Percentiles rank a stretch among this genome's conserved stretches.
Conservation (phyloP, 2,113 vertebrate species). For the Brachypteracias leptosomus region DNA sequence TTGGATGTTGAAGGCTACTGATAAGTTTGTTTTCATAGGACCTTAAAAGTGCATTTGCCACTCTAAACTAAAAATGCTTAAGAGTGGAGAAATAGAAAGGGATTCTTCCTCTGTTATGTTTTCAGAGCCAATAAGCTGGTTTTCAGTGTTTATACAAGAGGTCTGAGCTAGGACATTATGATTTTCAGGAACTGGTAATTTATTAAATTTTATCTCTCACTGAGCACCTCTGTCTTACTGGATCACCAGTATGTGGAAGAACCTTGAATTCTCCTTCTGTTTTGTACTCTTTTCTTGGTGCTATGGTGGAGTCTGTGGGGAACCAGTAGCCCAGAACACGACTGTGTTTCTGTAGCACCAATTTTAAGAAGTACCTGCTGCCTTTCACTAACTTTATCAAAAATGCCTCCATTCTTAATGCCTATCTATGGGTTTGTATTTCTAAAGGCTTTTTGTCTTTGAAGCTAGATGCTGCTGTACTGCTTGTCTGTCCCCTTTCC, state of each 20-base stretch:
- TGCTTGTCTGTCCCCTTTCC: neutral
- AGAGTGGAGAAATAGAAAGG: neutral
- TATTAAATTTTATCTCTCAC: neutral
- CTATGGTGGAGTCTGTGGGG: accelerated
- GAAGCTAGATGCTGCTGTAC: neutral
- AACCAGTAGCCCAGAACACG: neutral
- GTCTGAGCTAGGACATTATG: neutral
- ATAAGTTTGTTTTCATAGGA: neutral
- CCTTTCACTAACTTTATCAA: neutral
- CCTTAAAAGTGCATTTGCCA: neutral
- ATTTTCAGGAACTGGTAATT: neutral
- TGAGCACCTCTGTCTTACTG: neutral
- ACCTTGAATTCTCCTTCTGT: neutral
- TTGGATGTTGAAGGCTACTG: neutral
- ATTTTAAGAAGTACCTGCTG: neutral
- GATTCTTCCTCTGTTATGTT: neutral
- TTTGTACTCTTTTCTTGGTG: neutral
- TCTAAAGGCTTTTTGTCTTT: neutral
- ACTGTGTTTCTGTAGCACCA: neutral
- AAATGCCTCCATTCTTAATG: neutral
- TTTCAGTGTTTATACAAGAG: neutral
- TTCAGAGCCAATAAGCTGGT: neutral
- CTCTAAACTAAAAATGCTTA: neutral
- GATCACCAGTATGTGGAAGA: neutral
- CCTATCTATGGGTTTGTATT: neutral